phyloP scores from a whole-genome alignment of 2,113 vertebrate genomes.

The Calypte anna region DNA sequence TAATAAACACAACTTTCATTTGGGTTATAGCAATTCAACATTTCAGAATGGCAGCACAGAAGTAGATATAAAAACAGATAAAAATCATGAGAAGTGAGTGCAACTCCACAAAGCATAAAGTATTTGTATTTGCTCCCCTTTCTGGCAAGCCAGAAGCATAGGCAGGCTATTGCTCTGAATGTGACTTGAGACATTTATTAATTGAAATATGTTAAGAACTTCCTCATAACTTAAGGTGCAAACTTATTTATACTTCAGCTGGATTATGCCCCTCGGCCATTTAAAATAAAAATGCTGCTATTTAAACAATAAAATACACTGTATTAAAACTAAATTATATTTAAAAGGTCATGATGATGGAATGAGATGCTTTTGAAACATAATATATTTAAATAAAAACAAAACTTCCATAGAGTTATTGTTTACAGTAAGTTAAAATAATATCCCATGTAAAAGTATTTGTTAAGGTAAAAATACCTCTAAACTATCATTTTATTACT shows the following conservation, averaged over 20 bases:
- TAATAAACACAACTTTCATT: background rate
- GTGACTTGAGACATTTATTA: background rate
- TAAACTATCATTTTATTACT: background rate
- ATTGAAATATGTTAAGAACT: constrained; percentile 16
- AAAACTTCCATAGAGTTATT: background rate
- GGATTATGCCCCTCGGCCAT: constrained; percentile 20
- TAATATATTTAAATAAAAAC: background rate
- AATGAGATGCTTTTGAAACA: constrained; percentile 9
- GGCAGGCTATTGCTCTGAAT: background rate
- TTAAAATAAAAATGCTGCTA: constrained; percentile 53
- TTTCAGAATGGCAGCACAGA: background rate
- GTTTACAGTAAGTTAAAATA: background rate
- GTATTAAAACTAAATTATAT: background rate
- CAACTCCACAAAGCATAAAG: background rate
- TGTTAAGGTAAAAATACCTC: background rate
- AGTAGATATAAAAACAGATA: background rate
- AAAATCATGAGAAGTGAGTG: background rate
- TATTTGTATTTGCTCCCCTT: background rate
- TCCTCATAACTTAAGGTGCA: background rate
- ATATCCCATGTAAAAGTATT: background rate
- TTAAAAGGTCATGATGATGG: background rate
- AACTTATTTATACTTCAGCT: constrained; percentile 42
- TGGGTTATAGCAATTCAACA: background rate
- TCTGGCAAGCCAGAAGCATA: background rate
- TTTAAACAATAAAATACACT: constrained; percentile 58